A percentile compares a stretch with the other conserved stretches of the same genome.
These are phyloP conservation scores for Emys orbicularis DNA, from an alignment of 2,797 vertebrate species.

Conservation along the genomic window DNA sequence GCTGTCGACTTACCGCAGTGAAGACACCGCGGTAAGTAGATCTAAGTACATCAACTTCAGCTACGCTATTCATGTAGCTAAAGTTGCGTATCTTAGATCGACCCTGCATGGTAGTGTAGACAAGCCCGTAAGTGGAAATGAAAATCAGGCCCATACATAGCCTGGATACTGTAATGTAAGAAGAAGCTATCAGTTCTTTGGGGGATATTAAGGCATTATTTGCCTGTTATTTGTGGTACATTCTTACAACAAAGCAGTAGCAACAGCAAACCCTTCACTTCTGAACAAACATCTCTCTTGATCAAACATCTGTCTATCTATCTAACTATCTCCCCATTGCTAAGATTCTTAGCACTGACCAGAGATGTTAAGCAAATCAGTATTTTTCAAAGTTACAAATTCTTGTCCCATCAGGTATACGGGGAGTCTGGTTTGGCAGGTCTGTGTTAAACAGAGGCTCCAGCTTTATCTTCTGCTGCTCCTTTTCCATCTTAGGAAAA, in stretches of 20 bases:
- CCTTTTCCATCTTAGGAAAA: not conserved
- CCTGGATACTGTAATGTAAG: not conserved
- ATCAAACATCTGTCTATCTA: not conserved
- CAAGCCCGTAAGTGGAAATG: not conserved
- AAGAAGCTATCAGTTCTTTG: not conserved
- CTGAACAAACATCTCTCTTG: not conserved
- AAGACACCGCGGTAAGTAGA: no score
- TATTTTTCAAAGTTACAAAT: not conserved
- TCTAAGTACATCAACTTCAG: no score
- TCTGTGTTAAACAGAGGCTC: not conserved
- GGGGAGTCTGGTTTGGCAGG: not conserved
- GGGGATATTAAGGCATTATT: not conserved
- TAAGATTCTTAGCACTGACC: not conserved
- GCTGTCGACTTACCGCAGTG: no score
- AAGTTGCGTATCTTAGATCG: no score
- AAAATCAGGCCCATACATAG: not conserved
- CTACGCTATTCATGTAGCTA: no score
- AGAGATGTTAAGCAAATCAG: not conserved
- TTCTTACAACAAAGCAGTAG: not conserved
- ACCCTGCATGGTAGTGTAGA: no score
- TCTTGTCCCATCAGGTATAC: accelerated
- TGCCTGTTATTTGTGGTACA: not conserved
- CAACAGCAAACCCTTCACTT: not conserved
- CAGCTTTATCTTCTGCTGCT: not conserved
- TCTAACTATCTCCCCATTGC: not conserved